phyloP scores from a whole-genome alignment of 2,888 invertebrate genomes.

The Neuroscelio doddi region DNA sequence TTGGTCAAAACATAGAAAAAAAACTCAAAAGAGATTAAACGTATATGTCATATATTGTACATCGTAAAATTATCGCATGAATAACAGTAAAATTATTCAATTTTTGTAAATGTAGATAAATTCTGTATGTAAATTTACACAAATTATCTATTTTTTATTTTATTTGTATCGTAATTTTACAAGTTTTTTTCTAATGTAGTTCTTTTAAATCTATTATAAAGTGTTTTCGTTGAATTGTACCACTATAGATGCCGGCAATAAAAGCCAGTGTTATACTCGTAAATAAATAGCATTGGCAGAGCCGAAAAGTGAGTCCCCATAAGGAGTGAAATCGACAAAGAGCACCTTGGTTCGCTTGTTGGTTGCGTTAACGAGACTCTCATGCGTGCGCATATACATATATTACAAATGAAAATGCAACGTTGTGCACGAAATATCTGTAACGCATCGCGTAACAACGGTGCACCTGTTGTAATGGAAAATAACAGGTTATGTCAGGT shows the following conservation, averaged over 20 bases:
- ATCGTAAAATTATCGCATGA: too few relatives aligned
- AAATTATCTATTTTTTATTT: too few relatives aligned
- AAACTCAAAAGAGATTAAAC: too few relatives aligned
- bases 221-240: slow-evolving; percentile 22
- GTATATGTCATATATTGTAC: too few relatives aligned
- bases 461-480: slow-evolving; percentile 41
- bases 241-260: slow-evolving; percentile 32
- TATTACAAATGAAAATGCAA: slow-evolving; percentile 43
- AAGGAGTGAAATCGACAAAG: slow-evolving; percentile 47
- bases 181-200: too few relatives aligned
- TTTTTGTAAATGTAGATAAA: too few relatives aligned
- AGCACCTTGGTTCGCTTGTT: slow-evolving; percentile 37
- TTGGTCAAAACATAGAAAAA: too few relatives aligned
- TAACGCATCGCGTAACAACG: slow-evolving; percentile 46
- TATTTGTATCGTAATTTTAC: too few relatives aligned
- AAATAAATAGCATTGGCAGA: slow-evolving; percentile 3
- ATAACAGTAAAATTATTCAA: too few relatives aligned
- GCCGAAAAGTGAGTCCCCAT: slow-evolving; percentile 41
- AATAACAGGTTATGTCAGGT: slow-evolving; percentile 44
- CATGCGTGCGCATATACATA: slow-evolving; percentile 33
- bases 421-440: slow-evolving; percentile 44
- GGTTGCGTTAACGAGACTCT: slow-evolving; percentile 44
- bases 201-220: too few relatives aligned
- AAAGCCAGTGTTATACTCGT: slow-evolving; percentile 17
- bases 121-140: too few relatives aligned